Percentiles rank a stretch among this genome's conserved stretches.
These are phyloP conservation scores for Uropetala carovei DNA, from an alignment of 2,888 invertebrate species.

Conservation along the genomic window DNA sequence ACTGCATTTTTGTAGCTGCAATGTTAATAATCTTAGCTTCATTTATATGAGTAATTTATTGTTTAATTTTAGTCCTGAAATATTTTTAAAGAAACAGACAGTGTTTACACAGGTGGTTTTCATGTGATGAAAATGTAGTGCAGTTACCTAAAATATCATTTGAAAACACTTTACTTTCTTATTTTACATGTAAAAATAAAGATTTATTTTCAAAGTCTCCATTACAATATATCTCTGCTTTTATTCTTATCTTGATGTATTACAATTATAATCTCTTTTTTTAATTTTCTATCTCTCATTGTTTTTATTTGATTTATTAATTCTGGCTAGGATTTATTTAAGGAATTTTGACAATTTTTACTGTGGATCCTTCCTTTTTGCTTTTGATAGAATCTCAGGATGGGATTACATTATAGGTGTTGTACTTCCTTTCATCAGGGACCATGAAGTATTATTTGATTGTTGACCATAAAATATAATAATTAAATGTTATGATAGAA, in stretches of 20 bases:
- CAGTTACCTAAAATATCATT: not conserved
- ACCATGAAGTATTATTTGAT: slow-evolving; percentile 38
- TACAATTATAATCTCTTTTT: not conserved
- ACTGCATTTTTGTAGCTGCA: slow-evolving; percentile 29
- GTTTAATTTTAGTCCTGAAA: not conserved
- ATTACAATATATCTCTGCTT: not conserved
- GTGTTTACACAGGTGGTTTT: not conserved
- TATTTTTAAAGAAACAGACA: not conserved
- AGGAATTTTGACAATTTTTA: no score
- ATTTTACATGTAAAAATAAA: slow-evolving; percentile 10
- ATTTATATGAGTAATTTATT: not conserved
- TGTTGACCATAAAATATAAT: not conserved
- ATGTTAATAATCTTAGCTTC: slow-evolving; percentile 17
- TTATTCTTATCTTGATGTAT: not conserved
- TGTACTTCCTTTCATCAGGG: slow-evolving; percentile 35
- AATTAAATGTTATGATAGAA: no score
- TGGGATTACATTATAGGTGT: not conserved
- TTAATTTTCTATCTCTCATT: not conserved
- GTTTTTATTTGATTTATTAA: no score
- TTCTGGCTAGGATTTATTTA: no score
- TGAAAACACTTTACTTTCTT: not conserved
- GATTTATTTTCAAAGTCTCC: not conserved
- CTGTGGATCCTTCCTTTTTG: no score
- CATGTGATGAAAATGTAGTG: not conserved
- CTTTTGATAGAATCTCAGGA: no score